Conservation (phyloP, 2,888 invertebrate species). For the Heteromyza rotundicornis region DNA sequence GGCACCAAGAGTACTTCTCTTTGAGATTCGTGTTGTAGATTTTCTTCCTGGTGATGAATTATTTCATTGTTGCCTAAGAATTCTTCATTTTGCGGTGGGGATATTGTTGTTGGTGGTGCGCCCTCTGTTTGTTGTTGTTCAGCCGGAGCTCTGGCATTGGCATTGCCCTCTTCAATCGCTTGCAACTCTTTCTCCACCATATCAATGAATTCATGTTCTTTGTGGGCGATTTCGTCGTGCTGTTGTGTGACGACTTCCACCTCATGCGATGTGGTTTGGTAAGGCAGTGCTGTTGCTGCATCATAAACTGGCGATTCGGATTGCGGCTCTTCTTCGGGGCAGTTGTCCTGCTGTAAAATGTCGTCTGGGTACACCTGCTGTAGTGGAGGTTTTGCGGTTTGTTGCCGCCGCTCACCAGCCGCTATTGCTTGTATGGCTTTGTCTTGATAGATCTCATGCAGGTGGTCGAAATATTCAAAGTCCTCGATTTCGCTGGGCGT, state of each 20-base stretch:
- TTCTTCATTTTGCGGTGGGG: background rate
- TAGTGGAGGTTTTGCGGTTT: background rate
- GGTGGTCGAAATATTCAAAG: constrained; percentile 34
- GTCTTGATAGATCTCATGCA: constrained; percentile 36
- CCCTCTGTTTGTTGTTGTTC: constrained; percentile 2
- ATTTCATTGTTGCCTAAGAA: background rate
- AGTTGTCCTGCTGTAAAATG: background rate
- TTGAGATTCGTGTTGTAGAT: background rate
- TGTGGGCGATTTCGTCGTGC: constrained; percentile 31
- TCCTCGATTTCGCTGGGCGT: constrained; percentile 29
- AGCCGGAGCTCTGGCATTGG: background rate
- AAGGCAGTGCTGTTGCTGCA: too few relatives aligned
- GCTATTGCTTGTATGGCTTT: constrained; percentile 15
- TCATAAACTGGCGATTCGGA: background rate
- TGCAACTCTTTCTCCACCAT: constrained; percentile 34
- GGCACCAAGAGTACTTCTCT: too few relatives aligned
- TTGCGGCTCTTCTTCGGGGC: background rate
- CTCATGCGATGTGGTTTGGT: too few relatives aligned
- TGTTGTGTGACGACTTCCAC: constrained; percentile 1
- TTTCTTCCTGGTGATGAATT: constrained; percentile 5
- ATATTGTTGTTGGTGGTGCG: background rate
- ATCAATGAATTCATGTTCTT: constrained; percentile 35
- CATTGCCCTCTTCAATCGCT: constrained; percentile 24
- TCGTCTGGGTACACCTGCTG: background rate
- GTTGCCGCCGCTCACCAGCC: background rate